Base-by-base conservation (phyloP, 2,888 invertebrate genomes). In the Peribatodes rhomboidaria region DNA sequence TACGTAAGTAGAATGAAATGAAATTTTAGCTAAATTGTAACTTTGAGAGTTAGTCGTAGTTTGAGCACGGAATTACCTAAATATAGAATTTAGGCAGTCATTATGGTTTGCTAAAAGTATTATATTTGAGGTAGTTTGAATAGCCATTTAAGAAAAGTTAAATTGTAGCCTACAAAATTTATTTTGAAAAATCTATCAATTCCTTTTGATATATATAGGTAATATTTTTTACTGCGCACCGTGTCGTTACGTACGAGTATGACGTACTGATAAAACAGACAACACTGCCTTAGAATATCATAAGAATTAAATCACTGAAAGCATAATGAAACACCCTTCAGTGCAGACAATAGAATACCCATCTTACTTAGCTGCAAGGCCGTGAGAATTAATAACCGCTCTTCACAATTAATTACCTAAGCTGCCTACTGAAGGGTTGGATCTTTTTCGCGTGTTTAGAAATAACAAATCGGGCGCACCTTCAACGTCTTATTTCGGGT, bases 401-500 rank as follows among this genome's bases (percentile, higher is more conserved):
- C 37, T 55, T 53, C 33, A 42, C 67, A 77, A 79, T 82, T 78
- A 79, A 82, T 80, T 74, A 75, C 68, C 56, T 31, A 70, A 66
- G 75, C 72, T 74, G 71, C 60, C 61, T 53, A 58, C 63, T 75
- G 69, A 75, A 78, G 75, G 73, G 80, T 81, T 74, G 76, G 71
- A 75, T 72, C 72, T 66, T 74, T 74, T 76, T 84, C 73, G 80
- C 82, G 82, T 83, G 82, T 79, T 76, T 64, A 68, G 68, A 74
- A 74, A 79, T 78, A 82, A 84, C 83, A 83, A 83, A 82, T 83
- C 77, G 80, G 69, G 74, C 73, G 68, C 71, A 75, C 75, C 76
- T 79, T 73, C 18, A 20, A 10, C 22, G 18, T 27, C n/a, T 57
- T 39, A 22, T 39, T 18, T 44, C 4, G 10, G 47, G 18, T 49